Evolutionary conservation across 1,140 invertebrate species (phyloP).

Genomic region (Asobara japonica): DNA sequence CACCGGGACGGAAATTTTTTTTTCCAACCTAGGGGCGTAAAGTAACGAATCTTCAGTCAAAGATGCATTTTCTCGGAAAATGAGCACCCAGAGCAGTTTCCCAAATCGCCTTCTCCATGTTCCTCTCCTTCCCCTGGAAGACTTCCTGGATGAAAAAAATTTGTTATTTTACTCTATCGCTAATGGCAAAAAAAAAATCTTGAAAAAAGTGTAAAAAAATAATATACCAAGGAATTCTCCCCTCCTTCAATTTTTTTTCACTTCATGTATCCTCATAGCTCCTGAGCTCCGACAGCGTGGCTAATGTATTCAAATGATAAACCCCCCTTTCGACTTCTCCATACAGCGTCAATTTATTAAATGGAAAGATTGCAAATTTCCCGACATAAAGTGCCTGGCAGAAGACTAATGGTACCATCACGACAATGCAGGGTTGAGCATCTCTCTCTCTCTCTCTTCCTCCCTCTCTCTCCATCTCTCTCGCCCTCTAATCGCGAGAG

Average conservation of each 20-base stretch:
- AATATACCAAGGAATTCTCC: too few species aligned
- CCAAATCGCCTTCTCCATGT: too few species aligned
- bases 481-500: constrained; percentile 15
- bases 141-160: too few species aligned
- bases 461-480: not conserved
- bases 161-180: too few species aligned
- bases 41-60: too few species aligned
- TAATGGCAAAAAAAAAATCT: not conserved
- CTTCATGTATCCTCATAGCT: not conserved
- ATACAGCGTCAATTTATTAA: constrained; percentile 64
- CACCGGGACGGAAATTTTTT: not conserved
- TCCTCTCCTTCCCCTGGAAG: too few species aligned
- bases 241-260: not conserved
- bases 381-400: constrained; percentile 64
- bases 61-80: too few species aligned
- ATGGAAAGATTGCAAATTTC: constrained; percentile 68
- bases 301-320: constrained; percentile 64
- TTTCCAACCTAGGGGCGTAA: not conserved
- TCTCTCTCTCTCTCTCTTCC: not conserved
- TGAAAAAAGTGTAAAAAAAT: too few species aligned
- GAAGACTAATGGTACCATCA: constrained; percentile 60
- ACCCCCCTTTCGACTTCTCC: constrained; percentile 41
- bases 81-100: too few species aligned
- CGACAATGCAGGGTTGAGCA: constrained; percentile 18
- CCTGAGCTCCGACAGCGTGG: constrained; percentile 29